Evolutionary conservation across 2,888 invertebrate species (phyloP).

Genomic region (Sylvicola fuscatus): DNA sequence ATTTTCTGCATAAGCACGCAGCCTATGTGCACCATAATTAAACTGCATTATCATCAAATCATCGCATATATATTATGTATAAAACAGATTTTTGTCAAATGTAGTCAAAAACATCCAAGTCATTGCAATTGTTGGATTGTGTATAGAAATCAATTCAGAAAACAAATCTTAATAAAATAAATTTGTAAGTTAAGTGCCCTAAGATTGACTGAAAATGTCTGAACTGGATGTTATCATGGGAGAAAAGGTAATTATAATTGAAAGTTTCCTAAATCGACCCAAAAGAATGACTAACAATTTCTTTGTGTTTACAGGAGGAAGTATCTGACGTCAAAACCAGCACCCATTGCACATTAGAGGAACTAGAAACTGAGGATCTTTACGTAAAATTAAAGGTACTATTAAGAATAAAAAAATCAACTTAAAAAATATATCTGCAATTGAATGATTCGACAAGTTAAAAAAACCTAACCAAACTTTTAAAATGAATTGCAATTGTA

Average conservation of each 20-base stretch:
- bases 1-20: no score
- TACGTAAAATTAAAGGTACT: constrained; percentile 87
- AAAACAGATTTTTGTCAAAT: no score
- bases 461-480: background rate
- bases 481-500: constrained; percentile 17
- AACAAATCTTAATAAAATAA: no score
- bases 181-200: no score
- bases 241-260: constrained; percentile 44
- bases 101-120: no score
- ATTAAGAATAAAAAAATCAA: constrained; percentile 1
- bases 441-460: background rate
- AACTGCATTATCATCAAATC: no score
- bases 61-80: no score
- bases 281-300: constrained; percentile 8
- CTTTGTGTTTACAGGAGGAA: constrained; percentile 35
- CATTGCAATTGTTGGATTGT: no score
- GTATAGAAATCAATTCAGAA: no score
- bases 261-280: constrained; percentile 1
- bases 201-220: constrained; percentile 35
- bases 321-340: constrained; percentile 40
- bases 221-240: constrained; percentile 60
- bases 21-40: no score
- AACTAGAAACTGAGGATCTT: constrained; percentile 76
- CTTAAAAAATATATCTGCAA: background rate
- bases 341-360: constrained; percentile 48